Evolutionary conservation across 2,888 invertebrate genomes (phyloP), one percentile per base, ranked within the genome.

Genomic region (Bimastos eiseni): DNA sequence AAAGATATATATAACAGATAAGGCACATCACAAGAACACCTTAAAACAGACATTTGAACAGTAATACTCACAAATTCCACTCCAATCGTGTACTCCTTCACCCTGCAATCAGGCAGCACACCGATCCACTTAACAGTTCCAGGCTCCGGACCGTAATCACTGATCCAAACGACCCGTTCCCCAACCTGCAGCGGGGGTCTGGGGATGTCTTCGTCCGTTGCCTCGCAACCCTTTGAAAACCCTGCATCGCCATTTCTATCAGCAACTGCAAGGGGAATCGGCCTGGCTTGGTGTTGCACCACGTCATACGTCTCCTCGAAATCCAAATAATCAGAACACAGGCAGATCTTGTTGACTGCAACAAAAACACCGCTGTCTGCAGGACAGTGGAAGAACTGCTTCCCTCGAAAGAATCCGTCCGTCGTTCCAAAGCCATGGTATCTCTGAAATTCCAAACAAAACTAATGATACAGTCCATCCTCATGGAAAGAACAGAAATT

Each of bases 101-200:
- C 55, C 37, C 89, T 84, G 44, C 90, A 88, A 92, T 95, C 96
- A 13, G 96, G 95, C 41, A 96, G 93, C 13, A 91, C 93, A 3
- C 96, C 96, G 88, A 96, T 95, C 96, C 96, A 96, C 92, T 95
- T 94, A 34, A 96, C 96, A 4, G 94, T 93, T 30, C 96, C 96
- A 92, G 93, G 93, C 92, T 96, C 96, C 4, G 96, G 95, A 21
- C 95, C 95, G 70, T 94, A 93, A 92, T 95, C 96, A 91, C 95
- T 95, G 90, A 95, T 93, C 96, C 96, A 96, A 13, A 96, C 95
- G n/a, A 96, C 95, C 90, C 95, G 93, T 92, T 96, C 96, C 5
- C 95, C 95, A 30, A 95, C 93, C 89, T 93, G 92, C 88, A 95
- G 93, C 11, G 93, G 93, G 30, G 93, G 92, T n/a, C 44, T 55